Conservation (phyloP, 2,888 invertebrate species). For the Kryphioiulus occultus region DNA sequence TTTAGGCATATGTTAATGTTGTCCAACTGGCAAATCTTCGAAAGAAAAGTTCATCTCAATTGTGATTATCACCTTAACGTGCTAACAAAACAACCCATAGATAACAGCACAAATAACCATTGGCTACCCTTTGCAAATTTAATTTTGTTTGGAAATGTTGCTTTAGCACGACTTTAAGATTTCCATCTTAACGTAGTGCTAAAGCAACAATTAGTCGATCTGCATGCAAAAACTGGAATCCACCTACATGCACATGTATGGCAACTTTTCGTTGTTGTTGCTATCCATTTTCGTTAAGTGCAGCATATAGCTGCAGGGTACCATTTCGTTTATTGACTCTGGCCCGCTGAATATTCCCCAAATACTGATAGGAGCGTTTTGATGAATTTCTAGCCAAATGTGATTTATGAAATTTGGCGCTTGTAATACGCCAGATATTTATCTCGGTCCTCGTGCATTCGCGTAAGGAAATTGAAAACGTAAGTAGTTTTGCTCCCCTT, state of each 20-base stretch:
- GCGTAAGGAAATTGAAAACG: conserved; percentile 18
- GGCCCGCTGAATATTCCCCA: background rate
- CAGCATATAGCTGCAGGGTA: background rate
- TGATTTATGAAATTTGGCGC: conserved; percentile 28
- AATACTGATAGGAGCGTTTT: background rate
- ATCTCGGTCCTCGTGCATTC: background rate
- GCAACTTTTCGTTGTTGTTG: background rate
- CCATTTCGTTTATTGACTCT: background rate
- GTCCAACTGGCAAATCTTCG: no score
- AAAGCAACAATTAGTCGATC: background rate
- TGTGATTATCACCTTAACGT: no score
- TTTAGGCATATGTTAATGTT: no score
- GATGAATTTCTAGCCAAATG: conserved; percentile 18
- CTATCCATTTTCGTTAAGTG: conserved; percentile 24
- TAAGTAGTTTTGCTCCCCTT: background rate
- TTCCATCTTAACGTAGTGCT: no score
- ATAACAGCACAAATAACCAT: no score
- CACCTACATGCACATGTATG: background rate
- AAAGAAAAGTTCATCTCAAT: no score
- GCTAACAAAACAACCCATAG: no score
- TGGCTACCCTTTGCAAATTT: no score
- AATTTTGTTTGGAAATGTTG: no score
- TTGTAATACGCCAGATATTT: background rate
- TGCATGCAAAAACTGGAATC: background rate
- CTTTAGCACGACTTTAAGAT: no score